Evolutionary conservation across 2,888 invertebrate species (phyloP), one percentile per base, ranked within the genome.

Genomic region (Tineola bisselliella): DNA sequence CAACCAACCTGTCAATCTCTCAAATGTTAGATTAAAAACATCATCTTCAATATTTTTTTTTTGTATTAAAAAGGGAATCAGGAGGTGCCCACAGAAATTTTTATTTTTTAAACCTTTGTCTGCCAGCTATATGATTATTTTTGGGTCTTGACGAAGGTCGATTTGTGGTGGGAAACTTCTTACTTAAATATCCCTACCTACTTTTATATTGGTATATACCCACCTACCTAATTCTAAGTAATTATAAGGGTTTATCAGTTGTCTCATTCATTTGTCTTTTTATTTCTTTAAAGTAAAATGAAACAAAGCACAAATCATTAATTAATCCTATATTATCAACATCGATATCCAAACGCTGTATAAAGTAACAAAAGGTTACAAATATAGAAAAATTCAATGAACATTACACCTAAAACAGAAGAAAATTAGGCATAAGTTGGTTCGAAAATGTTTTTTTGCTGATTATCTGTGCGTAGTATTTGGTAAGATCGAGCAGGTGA

Each of bases 1-100:
- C 72, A 73, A 78, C 83, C 84, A 76, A 84, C 81, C 87, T 86
- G 86, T 87, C 87, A 86, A 84, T 87, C 87, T 83, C 71, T 78
- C 82, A 80, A 84, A 84, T 76, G 79, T 81, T 81, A 84, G 81
- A 84, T 87, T 86, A 86, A 86, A 87, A 86, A 84, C 73, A 79
- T 73, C 82, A 76, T 81, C 78, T 79, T 77, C 74, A 75, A 74
- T 83, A n/a, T 84, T 86, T 82, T 77, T 81, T 82, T 76, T 81
- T 79, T 71, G 80, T 76, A 79, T 78, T 81, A 76, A 76, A 75
- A 77, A 80, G 86, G 84, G 61, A 61, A 61, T 62, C 63, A 19
- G 58, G 57, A 62, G 61, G 52, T 61, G 60, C 61, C 60, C 44
- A 44, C 33, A 44, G 19, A 52, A 43, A 38, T 4, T 60, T 66